These are phyloP conservation scores for Mionectes olivaceus DNA, from an alignment of 2,797 vertebrate species.

Conservation along the genomic window DNA sequence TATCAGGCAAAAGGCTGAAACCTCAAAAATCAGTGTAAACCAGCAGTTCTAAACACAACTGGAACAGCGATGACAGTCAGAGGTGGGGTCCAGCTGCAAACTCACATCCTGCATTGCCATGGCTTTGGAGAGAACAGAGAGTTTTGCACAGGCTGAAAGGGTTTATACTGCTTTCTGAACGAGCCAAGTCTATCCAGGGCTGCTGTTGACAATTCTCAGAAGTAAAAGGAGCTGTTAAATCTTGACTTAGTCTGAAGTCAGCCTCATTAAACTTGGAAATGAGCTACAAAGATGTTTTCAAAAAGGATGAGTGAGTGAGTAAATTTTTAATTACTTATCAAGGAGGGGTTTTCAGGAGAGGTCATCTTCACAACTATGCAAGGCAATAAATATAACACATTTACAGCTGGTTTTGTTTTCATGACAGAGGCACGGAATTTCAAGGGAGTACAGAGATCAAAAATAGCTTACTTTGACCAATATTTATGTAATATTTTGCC, in stretches of 20 bases:
- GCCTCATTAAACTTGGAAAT: constrained; percentile 8
- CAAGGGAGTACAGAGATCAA: background rate
- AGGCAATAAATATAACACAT: background rate
- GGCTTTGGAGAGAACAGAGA: background rate
- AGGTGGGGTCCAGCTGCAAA: background rate
- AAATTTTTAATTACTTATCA: constrained; percentile 42
- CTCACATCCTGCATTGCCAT: rapidly evolving
- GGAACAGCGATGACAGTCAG: background rate
- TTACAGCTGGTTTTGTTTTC: background rate
- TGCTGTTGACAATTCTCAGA: background rate
- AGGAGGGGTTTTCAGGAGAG: background rate
- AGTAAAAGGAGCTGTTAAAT: background rate
- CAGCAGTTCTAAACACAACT: background rate
- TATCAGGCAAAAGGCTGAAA: background rate
- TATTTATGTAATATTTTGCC: background rate
- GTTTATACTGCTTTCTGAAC: background rate
- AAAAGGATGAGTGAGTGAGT: background rate
- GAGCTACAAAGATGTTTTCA: constrained; percentile 19
- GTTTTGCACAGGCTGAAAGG: background rate
- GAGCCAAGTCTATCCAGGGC: background rate
- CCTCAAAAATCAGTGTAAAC: background rate
- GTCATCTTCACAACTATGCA: background rate
- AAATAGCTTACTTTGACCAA: background rate
- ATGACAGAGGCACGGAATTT: background rate
- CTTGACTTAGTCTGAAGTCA: constrained; percentile 15